Evolutionary conservation across 2,888 invertebrate species (phyloP).

Genomic region (Archaeoteleia sp.): DNA sequence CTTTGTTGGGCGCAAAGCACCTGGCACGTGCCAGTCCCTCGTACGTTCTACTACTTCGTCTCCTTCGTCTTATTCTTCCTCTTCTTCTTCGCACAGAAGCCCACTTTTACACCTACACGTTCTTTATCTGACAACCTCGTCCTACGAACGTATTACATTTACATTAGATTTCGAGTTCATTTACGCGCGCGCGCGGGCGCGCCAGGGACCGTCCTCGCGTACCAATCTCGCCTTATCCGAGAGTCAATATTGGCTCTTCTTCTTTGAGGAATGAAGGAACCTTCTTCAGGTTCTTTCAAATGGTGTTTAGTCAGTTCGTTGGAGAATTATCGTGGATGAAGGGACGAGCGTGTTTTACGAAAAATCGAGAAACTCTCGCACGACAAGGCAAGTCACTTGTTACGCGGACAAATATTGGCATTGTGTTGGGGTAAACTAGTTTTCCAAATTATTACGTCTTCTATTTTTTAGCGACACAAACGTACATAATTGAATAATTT

Average conservation of each 20-base stretch:
- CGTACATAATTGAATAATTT: too few species aligned
- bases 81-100: conserved; percentile 46
- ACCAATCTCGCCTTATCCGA: conserved; percentile 47
- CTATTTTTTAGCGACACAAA: too few species aligned
- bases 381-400: conserved; percentile 31
- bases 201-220: conserved; percentile 9
- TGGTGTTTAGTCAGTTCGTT: conserved; percentile 36
- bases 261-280: conserved; percentile 36
- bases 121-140: conserved; percentile 25
- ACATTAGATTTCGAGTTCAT: conserved; percentile 52
- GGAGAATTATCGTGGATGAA: conserved; percentile 37
- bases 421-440: too few species aligned
- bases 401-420: conserved; percentile 24
- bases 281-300: conserved; percentile 30
- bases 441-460: too few species aligned
- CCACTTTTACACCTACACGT: conserved; percentile 48
- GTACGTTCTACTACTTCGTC: conserved; percentile 31
- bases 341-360: conserved; percentile 22
- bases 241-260: conserved; percentile 46
- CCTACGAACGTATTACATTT: conserved; percentile 43
- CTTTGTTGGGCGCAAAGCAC: conserved; percentile 68
- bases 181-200: too few species aligned
- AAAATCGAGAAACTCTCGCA: conserved; percentile 31
- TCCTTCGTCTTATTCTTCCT: conserved; percentile 43
- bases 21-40: conserved; percentile 72